Evolutionary conservation across 2,113 vertebrate species (phyloP).

Genomic region (Megaceryle torquata): DNA sequence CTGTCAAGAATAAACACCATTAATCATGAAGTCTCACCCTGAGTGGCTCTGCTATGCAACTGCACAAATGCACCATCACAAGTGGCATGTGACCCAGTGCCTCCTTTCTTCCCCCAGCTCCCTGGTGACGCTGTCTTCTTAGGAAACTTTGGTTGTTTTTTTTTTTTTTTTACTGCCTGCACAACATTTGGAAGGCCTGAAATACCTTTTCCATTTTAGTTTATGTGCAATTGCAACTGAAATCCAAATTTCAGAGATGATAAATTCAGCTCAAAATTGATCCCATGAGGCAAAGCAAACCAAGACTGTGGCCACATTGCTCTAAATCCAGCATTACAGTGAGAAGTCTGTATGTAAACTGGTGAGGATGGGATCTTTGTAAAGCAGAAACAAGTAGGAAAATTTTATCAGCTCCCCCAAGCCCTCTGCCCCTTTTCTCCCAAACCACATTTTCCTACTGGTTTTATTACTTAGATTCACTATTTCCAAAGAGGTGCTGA

Average conservation of each 20-base stretch:
- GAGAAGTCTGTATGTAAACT: background rate
- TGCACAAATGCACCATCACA: constrained; percentile 70
- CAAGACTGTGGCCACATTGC: background rate
- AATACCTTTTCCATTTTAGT: background rate
- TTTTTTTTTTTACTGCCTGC: background rate
- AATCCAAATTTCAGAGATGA: background rate
- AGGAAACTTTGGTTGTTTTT: constrained; percentile 1
- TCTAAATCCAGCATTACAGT: background rate
- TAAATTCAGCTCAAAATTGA: background rate
- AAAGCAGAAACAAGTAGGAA: background rate
- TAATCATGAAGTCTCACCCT: constrained; percentile 95
- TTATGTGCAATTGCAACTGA: background rate
- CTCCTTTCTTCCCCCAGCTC: constrained; percentile 23
- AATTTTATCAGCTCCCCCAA: background rate
- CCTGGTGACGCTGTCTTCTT: background rate
- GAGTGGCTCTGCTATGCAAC: constrained; percentile 83
- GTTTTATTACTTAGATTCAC: background rate
- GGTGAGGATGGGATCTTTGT: background rate
- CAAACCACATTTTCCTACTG: background rate
- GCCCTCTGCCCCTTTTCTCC: background rate
- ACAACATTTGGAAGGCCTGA: background rate
- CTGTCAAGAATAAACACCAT: constrained; percentile 99
- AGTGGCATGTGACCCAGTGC: constrained; percentile 70
- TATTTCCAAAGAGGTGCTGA: background rate
- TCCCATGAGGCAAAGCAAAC: background rate